Percentiles rank a stretch among this genome's conserved stretches.
Evolutionary conservation across 64 coral and sea anemone genomes (phyloP).

Genomic region (Montipora efflorescens): DNA sequence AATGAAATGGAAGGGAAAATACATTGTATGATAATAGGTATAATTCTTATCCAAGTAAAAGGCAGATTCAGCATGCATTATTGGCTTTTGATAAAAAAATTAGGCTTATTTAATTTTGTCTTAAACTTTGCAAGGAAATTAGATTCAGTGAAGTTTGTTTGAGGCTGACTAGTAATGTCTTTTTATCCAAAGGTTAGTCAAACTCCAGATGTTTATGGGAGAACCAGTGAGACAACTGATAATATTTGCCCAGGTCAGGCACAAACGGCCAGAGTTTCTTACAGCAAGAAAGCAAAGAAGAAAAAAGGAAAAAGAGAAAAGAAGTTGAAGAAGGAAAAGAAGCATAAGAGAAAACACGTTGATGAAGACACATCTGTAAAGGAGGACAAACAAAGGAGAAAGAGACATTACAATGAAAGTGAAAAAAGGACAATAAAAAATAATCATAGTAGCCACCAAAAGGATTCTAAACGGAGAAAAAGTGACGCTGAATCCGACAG

Average conservation of each 20-base stretch:
- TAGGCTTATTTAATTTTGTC: no score
- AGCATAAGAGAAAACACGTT: conserved; percentile 54
- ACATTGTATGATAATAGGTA: no score
- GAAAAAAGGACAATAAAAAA: not conserved
- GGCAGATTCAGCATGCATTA: no score
- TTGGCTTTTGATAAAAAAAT: no score
- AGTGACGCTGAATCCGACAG: conserved; percentile 15
- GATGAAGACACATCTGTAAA: not conserved
- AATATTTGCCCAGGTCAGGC: not conserved
- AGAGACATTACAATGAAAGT: conserved; percentile 20
- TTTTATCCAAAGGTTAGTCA: not conserved
- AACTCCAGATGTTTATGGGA: not conserved
- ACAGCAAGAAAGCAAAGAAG: conserved; percentile 26
- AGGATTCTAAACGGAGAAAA: conserved; percentile 10
- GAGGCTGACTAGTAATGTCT: not conserved
- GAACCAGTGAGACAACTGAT: conserved; percentile 4
- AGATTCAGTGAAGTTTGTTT: no score
- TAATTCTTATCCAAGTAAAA: no score
- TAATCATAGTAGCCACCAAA: not conserved
- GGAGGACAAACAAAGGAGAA: conserved; percentile 25
- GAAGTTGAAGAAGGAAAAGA: conserved; percentile 72
- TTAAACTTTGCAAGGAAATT: no score
- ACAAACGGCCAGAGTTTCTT: not conserved
- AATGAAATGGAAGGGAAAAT: no score
- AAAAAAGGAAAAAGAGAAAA: conserved; percentile 69